phyloP scores from a whole-genome alignment of 2,888 invertebrate genomes.

The Apantesis nais region DNA sequence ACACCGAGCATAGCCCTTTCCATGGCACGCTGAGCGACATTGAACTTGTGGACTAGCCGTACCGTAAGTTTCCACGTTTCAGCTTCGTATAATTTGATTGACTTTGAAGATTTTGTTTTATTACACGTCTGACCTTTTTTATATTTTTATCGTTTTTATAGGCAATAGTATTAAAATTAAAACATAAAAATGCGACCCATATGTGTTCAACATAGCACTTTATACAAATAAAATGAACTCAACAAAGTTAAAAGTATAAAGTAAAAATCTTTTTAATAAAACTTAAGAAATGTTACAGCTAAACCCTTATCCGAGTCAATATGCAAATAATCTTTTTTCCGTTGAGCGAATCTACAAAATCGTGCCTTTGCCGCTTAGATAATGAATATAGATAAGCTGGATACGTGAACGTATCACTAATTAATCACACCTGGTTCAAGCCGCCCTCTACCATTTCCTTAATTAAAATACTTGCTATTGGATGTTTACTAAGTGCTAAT shows the following conservation, averaged over 20 bases:
- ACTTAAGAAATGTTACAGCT: slow-evolving; percentile 26
- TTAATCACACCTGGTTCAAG: slow-evolving; percentile 64
- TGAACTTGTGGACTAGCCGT: no score
- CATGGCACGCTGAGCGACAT: no score
- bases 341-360: slow-evolving; percentile 66
- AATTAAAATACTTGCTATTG: slow-evolving; percentile 61
- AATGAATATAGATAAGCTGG: slow-evolving; percentile 69
- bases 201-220: no score
- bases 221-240: no score
- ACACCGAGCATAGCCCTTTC: no score
- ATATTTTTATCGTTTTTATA: neutral
- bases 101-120: no score
- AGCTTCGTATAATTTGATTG: no score
- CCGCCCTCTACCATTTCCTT: slow-evolving; percentile 60
- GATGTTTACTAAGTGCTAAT: slow-evolving; percentile 38
- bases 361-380: slow-evolving; percentile 73
- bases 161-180: no score
- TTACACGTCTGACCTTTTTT: neutral
- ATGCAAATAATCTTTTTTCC: slow-evolving; percentile 58
- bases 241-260: slow-evolving; percentile 8
- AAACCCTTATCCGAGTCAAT: slow-evolving; percentile 43
- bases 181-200: no score
- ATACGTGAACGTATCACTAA: slow-evolving; percentile 68
- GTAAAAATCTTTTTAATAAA: slow-evolving; percentile 12
- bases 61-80: no score